Evolutionary conservation across 2,113 vertebrate species (phyloP).

Genomic region (Periophthalmodon schlosseri): DNA sequence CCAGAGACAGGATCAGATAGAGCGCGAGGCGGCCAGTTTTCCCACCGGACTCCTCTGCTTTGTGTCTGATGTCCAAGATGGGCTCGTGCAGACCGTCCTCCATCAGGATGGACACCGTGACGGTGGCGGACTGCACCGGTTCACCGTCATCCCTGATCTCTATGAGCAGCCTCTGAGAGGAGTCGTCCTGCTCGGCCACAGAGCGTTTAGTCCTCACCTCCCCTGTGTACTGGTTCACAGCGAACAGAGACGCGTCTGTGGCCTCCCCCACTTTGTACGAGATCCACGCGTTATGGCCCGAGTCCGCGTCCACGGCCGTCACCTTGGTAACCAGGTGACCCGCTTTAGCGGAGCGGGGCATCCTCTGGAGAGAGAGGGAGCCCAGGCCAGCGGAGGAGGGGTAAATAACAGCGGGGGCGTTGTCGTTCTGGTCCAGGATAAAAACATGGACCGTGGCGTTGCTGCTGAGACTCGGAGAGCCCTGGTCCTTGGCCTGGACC

Average conservation of each 20-base stretch:
- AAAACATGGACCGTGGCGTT: conserved; percentile 76
- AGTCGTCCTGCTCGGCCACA: conserved; percentile 78
- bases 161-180: conserved; percentile 80
- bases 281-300: conserved; percentile 87
- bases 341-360: conserved; percentile 78
- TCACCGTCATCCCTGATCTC: conserved; percentile 83
- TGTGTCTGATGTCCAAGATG: conserved; percentile 58
- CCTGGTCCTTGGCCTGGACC: conserved; percentile 81
- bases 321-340: conserved; percentile 88
- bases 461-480: conserved; percentile 78
- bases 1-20: conserved; percentile 84
- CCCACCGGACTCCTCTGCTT: conserved; percentile 40
- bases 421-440: conserved; percentile 82
- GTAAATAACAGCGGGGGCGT: conserved; percentile 80
- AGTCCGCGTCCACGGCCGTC: conserved; percentile 85
- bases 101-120: conserved; percentile 71
- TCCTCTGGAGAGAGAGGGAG: conserved; percentile 68
- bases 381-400: conserved; percentile 72
- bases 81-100: conserved; percentile 67
- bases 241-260: conserved; percentile 83
- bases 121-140: conserved; percentile 83
- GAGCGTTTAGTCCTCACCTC: conserved; percentile 84
- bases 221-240: conserved; percentile 80
- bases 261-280: conserved; percentile 81
- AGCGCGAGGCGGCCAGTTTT: conserved; percentile 77